Percentiles rank a stretch among this genome's conserved stretches.
Evolutionary conservation across 2,888 invertebrate species (phyloP).

Genomic region (Ichneumon xanthorius): DNA sequence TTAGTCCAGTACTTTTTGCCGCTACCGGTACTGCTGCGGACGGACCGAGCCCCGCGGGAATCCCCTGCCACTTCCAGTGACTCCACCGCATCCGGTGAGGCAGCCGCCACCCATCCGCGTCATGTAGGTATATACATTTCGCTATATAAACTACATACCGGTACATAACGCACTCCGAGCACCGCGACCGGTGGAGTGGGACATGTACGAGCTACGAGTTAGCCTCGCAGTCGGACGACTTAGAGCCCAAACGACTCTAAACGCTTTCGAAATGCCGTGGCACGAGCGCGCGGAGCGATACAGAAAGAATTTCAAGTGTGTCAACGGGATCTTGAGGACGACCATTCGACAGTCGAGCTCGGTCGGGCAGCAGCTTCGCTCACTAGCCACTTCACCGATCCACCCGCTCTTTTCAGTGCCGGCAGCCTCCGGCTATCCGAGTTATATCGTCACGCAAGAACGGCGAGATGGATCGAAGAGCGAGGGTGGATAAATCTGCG

Average conservation of each 20-base stretch:
- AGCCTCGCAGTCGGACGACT: not conserved
- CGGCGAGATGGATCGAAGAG: constrained; percentile 15
- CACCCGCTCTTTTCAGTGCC: constrained; percentile 15
- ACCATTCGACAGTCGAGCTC: constrained; percentile 8
- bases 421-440: constrained; percentile 16
- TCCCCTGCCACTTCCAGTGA: constrained; percentile 22
- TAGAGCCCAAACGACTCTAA: constrained; percentile 39
- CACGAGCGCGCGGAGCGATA: constrained; percentile 15
- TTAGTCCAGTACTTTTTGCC: constrained; percentile 39
- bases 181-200: not conserved
- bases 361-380: constrained; percentile 16
- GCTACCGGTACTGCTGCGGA: constrained; percentile 43
- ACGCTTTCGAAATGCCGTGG: constrained; percentile 37
- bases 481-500: constrained; percentile 20
- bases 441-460: constrained; percentile 18
- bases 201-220: constrained; percentile 17
- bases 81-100: constrained; percentile 13
- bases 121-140: not conserved
- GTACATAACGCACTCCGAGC: constrained; percentile 11
- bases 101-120: not conserved
- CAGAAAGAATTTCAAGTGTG: constrained; percentile 47
- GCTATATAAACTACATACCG: not conserved
- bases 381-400: constrained; percentile 10
- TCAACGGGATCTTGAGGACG: constrained; percentile 12
- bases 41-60: constrained; percentile 43